Evolutionary conservation across 1,140 invertebrate genomes (phyloP).

Genomic region (Anastrepha ludens): DNA sequence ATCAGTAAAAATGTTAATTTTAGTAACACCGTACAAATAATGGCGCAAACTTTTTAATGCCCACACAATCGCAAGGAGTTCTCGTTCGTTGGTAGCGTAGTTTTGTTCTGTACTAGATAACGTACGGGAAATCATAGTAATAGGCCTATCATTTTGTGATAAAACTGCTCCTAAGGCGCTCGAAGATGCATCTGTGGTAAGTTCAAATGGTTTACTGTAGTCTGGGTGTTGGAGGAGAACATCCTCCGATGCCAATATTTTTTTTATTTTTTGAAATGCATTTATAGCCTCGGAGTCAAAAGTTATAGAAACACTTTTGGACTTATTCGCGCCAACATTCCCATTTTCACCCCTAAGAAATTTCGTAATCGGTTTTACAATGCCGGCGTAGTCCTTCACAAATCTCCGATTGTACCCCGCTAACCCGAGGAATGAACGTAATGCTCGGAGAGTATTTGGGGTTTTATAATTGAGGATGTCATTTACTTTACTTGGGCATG

Average conservation of each 20-base stretch:
- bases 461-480: no score
- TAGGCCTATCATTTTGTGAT: background rate
- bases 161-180: constrained; percentile 67
- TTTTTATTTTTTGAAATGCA: constrained; percentile 56
- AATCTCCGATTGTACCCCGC: no score
- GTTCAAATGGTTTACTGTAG: constrained; percentile 66
- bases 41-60: constrained; percentile 60
- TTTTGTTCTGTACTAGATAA: constrained; percentile 40
- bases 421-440: no score
- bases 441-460: no score
- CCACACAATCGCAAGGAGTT: constrained; percentile 56
- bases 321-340: constrained; percentile 68
- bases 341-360: constrained; percentile 65
- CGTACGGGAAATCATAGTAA: constrained; percentile 10
- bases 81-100: constrained; percentile 55
- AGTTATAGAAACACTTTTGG: constrained; percentile 60
- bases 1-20: constrained; percentile 60
- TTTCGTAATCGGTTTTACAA: constrained; percentile 61
- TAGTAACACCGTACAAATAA: constrained; percentile 69
- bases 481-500: no score
- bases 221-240: constrained; percentile 62
- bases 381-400: no score
- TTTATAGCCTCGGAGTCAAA: constrained; percentile 64
- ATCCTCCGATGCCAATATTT: constrained; percentile 51
- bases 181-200: constrained; percentile 67